Conservation (phyloP, 2,888 invertebrate genomes). For the Tiphia femorata region DNA sequence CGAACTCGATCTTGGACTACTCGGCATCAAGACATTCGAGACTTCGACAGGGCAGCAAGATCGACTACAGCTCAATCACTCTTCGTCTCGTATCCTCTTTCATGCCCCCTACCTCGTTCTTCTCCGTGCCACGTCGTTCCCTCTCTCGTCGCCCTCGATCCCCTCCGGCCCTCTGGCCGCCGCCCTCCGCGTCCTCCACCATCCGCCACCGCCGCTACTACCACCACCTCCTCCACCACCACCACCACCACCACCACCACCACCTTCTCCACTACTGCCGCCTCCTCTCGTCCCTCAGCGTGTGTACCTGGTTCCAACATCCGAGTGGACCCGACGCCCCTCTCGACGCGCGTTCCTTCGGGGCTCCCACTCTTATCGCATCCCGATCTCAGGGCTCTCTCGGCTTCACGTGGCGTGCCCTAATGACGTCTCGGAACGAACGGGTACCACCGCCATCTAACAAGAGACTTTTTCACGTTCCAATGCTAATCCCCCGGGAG, state of each 20-base stretch:
- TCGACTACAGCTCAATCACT: constrained; percentile 69
- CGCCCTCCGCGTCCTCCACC: constrained; percentile 24
- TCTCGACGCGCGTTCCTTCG: constrained; percentile 26
- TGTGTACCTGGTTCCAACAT: constrained; percentile 25
- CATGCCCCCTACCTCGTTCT: constrained; percentile 31
- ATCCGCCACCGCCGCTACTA: neutral
- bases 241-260: neutral
- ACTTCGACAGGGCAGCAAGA: constrained; percentile 64
- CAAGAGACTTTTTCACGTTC: constrained; percentile 62
- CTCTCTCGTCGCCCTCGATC: constrained; percentile 9
- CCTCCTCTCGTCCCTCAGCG: neutral
- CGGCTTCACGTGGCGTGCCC: constrained; percentile 65
- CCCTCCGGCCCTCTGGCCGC: constrained; percentile 19
- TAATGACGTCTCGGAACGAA: constrained; percentile 65
- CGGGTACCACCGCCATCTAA: constrained; percentile 59
- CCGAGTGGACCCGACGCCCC: constrained; percentile 12
- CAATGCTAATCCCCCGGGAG: constrained; percentile 62
- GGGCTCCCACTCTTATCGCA: constrained; percentile 45
- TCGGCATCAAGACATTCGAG: constrained; percentile 65
- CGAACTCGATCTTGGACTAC: constrained; percentile 60
- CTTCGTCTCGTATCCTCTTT: constrained; percentile 62
- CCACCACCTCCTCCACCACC: neutral
- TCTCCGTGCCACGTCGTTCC: constrained; percentile 16
- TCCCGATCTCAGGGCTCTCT: constrained; percentile 52
- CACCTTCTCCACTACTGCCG: constrained; percentile 2